These are phyloP conservation scores for Cactoblastis cactorum DNA, from an alignment of 2,888 invertebrate species.

Conservation along the genomic window DNA sequence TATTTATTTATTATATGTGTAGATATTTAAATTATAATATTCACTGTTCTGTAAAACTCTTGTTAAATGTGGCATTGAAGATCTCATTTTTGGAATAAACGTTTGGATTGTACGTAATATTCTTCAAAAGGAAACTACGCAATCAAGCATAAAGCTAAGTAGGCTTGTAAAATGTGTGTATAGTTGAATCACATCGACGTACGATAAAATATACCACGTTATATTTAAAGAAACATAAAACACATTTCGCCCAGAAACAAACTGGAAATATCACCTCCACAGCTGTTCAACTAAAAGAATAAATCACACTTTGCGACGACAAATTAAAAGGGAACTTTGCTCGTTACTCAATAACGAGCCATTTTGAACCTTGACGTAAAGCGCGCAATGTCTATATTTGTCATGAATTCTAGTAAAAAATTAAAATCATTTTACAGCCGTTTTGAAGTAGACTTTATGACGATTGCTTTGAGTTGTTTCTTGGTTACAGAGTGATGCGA, in stretches of 20 bases:
- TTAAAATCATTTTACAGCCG: not conserved
- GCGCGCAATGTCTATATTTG: not conserved
- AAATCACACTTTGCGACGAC: slow-evolving; percentile 10
- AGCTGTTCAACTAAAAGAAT: slow-evolving; percentile 14
- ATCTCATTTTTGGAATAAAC: no score
- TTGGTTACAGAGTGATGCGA: not conserved
- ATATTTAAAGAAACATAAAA: not conserved
- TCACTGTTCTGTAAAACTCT: no score
- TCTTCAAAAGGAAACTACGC: not conserved
- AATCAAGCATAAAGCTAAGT: not conserved
- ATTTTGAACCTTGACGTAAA: not conserved
- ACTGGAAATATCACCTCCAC: slow-evolving; percentile 9
- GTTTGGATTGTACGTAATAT: no score
- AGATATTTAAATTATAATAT: no score
- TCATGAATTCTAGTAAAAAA: not conserved
- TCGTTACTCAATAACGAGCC: not conserved
- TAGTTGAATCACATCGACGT: no score
- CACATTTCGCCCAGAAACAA: not conserved
- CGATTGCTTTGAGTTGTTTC: not conserved
- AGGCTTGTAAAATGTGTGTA: not conserved
- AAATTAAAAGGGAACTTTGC: slow-evolving; percentile 13
- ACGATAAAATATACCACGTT: not conserved
- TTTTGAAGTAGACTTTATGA: not conserved
- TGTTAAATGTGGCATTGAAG: no score
- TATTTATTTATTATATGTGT: no score